Percentiles rank a stretch among this genome's conserved stretches.
These are phyloP conservation scores for Xestia ashworthii DNA, from an alignment of 2,888 invertebrate species.

Conservation along the genomic window DNA sequence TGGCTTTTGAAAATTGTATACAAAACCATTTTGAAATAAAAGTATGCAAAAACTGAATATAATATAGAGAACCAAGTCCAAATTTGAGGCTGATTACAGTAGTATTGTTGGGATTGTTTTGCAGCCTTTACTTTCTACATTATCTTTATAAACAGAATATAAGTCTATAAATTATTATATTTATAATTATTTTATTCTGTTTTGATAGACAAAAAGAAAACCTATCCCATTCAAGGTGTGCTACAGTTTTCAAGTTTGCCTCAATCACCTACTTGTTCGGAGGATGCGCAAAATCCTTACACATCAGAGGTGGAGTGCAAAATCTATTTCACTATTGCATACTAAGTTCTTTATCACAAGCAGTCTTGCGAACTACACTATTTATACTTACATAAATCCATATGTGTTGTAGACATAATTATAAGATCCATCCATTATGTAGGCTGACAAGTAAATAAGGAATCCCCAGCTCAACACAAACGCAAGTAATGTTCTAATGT, in stretches of 20 bases:
- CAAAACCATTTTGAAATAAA: not conserved
- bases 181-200: no score
- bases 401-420: slow-evolving; percentile 93
- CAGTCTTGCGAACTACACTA: not conserved
- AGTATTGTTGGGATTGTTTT: not conserved
- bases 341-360: not conserved
- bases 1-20: not conserved
- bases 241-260: not conserved
- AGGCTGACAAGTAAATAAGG: slow-evolving; percentile 91
- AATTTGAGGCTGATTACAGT: not conserved
- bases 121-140: not conserved
- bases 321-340: not conserved
- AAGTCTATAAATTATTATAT: no score
- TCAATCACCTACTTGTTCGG: not conserved
- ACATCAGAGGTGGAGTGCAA: not conserved
- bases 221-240: not conserved
- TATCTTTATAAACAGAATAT: no score
- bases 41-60: not conserved
- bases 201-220: not conserved
- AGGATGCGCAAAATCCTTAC: not conserved
- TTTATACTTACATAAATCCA: slow-evolving; percentile 94
- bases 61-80: not conserved
- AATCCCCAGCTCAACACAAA: slow-evolving; percentile 89
- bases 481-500: slow-evolving; percentile 86
- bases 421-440: slow-evolving; percentile 92